Evolutionary conservation across 2,888 invertebrate species (phyloP), one percentile per base, ranked within the genome.

Genomic region (Phyllotreta striolata): DNA sequence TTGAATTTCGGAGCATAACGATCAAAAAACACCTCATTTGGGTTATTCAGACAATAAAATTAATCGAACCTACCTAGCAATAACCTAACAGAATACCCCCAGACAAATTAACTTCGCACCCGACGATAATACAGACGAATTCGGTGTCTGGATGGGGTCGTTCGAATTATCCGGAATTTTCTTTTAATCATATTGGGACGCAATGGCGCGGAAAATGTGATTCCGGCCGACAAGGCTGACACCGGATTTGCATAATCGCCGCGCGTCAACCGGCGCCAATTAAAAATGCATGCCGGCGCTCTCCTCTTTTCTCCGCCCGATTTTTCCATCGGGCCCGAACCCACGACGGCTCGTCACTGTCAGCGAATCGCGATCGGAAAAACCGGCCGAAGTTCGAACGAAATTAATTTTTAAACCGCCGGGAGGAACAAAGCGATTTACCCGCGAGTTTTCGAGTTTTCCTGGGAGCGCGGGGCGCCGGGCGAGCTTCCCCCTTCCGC

Each of bases 171-270:
- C 39, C 47, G 34, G 58, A 72, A 74, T 75, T 74, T 74, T 71
- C 75, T 76, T 77, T 77, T 76, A 78, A 79, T 79, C 79, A 78
- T 78, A 79, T 79, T 79, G 74, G 73, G 74, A 74, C 74, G 77
- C 79, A 79, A 80, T 79, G 80, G 78, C 76, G 76, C 69, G 78
- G 79, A 80, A 80, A 80, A 79, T 79, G 79, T 77, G 78, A 79
- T 79, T 79, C 77, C 73, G 75, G 74, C 75, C 72, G 72, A 76
- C 71, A 73, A 72, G 74, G 72, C 73, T 65, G 72, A 66, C 10
- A 74, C 75, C 76, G 74, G 73, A 77, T 79, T 79, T 79, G 78
- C 80, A 80, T 80, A 79, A 80, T 79, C 77, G 78, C 74, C 73
- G 66, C 73, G 70, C 76, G 73, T 75, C 76, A 75, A 76, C 76